phyloP scores from a whole-genome alignment of 1,140 invertebrate genomes.

The Drosophila jambulina region DNA sequence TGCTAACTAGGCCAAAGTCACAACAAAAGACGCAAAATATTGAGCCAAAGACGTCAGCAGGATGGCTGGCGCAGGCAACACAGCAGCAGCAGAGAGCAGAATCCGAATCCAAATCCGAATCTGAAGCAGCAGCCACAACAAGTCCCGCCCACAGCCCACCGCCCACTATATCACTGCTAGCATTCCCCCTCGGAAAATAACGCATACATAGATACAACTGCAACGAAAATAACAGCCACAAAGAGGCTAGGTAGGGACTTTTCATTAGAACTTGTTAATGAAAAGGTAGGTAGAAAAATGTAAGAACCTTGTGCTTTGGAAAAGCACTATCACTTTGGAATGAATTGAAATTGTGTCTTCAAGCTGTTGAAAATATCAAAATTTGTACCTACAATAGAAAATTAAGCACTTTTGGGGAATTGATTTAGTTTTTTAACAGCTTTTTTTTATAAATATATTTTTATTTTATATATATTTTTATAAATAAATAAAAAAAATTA shows the following conservation, averaged over 20 bases:
- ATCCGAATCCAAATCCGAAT: constrained; percentile 5
- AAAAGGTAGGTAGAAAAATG: background rate
- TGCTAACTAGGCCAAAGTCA: constrained; percentile 66
- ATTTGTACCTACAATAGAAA: no score
- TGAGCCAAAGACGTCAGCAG: constrained; percentile 74
- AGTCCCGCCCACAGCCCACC: background rate
- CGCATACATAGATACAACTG: background rate
- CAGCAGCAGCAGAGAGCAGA: constrained; percentile 8
- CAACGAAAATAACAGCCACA: background rate
- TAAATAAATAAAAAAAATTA: no score
- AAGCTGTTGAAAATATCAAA: background rate
- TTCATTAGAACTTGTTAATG: background rate
- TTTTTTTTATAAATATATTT: no score
- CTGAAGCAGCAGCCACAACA: constrained; percentile 33
- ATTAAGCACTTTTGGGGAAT: no score
- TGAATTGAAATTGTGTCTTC: background rate
- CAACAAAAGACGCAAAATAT: constrained; percentile 63
- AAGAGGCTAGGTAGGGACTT: background rate
- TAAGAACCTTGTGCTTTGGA: background rate
- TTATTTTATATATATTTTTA: no score
- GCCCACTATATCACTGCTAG: constrained; percentile 6
- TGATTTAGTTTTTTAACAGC: no score
- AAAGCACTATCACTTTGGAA: background rate
- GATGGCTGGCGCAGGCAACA: constrained; percentile 40
- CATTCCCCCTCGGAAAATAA: background rate